Conservation (phyloP, 2,797 vertebrate genomes). For the Pseudopleuronectes americanus region DNA sequence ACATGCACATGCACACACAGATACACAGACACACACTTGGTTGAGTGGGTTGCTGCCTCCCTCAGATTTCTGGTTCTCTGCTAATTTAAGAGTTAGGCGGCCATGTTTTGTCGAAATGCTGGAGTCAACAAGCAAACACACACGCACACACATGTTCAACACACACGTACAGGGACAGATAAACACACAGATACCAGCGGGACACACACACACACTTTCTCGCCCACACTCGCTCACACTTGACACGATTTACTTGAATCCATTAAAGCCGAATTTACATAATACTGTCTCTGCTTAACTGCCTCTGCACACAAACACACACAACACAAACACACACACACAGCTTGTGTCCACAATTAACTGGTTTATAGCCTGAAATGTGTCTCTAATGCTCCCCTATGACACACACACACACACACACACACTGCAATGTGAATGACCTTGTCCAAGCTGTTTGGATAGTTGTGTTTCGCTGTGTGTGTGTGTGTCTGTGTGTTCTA, state of each 20-base stretch:
- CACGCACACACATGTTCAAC: no score
- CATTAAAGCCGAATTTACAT: slow-evolving; percentile 67
- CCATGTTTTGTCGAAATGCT: no score
- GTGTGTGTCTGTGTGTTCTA: no score
- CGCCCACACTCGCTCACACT: slow-evolving; percentile 23
- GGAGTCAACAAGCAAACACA: no score
- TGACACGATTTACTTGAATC: slow-evolving; percentile 56
- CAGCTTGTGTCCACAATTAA: neutral
- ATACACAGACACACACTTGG: no score
- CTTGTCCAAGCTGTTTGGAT: slow-evolving; percentile 44
- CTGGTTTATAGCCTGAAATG: neutral
- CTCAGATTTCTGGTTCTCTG: no score
- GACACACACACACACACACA: slow-evolving; percentile 15
- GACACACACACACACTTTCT: slow-evolving; percentile 8
- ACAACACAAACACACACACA: neutral
- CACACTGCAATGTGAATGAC: slow-evolving; percentile 57
- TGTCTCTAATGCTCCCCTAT: neutral
- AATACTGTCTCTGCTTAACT: slow-evolving; percentile 51
- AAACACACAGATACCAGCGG: slow-evolving; percentile 7
- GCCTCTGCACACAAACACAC: slow-evolving; percentile 28
- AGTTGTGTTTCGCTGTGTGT: neutral
- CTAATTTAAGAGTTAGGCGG: no score
- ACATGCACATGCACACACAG: no score
- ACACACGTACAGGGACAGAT: no score
- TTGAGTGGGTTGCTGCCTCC: no score